A percentile compares a stretch with the other conserved stretches of the same genome.
Conservation (phyloP, 2,113 vertebrate species). For the Cinclus cinclus region DNA sequence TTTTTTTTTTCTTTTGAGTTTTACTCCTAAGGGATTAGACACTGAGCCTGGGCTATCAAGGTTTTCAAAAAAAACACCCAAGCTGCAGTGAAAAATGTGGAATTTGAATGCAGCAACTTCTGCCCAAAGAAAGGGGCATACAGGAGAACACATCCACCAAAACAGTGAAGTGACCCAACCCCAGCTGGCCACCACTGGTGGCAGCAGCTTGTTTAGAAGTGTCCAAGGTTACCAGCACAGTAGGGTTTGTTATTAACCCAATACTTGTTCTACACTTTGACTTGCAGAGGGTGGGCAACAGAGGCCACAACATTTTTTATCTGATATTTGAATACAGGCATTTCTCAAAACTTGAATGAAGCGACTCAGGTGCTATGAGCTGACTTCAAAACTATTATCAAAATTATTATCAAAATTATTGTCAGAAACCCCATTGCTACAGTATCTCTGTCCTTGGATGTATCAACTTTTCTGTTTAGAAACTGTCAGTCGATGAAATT, state of each 20-base stretch:
- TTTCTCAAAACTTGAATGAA: neutral
- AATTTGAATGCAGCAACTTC: neutral
- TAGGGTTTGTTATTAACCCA: neutral
- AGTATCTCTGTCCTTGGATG: neutral
- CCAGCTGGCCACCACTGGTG: neutral
- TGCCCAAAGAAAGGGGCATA: neutral
- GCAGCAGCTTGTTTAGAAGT: neutral
- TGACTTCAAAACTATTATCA: neutral
- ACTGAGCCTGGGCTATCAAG: neutral
- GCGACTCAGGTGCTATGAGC: neutral
- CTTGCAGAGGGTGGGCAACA: neutral
- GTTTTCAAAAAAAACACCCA: neutral
- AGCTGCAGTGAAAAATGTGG: neutral
- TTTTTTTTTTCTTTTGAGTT: neutral
- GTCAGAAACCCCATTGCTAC: neutral
- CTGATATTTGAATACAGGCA: neutral
- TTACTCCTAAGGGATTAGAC: neutral
- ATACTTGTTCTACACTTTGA: neutral
- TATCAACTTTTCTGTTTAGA: neutral
- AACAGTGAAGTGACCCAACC: neutral
- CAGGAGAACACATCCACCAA: neutral
- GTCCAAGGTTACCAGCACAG: neutral
- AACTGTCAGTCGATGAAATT: neutral
- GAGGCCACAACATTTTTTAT: neutral
- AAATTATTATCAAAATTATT: neutral